Base-by-base conservation (phyloP, 2,797 vertebrate genomes). In the Coregonus sp. region DNA sequence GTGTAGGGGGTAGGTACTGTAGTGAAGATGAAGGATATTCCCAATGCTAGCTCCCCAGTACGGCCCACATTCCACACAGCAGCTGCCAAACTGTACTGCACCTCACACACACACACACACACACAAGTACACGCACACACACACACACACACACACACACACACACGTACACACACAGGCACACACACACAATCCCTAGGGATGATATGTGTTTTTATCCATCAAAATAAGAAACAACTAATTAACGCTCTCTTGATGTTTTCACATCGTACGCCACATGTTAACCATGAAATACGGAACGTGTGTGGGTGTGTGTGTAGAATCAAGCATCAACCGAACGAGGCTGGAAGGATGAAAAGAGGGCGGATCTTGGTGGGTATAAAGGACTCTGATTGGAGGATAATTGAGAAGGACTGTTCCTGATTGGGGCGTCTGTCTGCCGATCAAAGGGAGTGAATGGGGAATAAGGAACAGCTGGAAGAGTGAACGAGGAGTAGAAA, bases 61-160 rank as follows among this genome's bases (percentile, higher is more conserved):
- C 51, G 15, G 51, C 51, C 14, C 11, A 52, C 51, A 2, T 52
- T 61, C 16, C 12, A 61, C n/a, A 61, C 56, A 61, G 9, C 51
- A 52, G 14, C 51, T 52, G 51, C 51, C 51, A 52, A 52, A 16
- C 51, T 14, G 51, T 14, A 12, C 71, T 51, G 75, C 6, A n/a
- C 72, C 69, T 63, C 15, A 75, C 51, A 70, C 61, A 47, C 75
- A 71, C 75, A 76, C 70, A 50, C 70, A 50, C 25, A 25, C 25
- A 25, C 25, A 25, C 25, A 25, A 25, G 25, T 25, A 25, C 25
- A 25, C 25, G 25, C 25, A 25, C 25, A 25, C 25, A 25, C 25
- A 25, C 25, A 25, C 25, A 25, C 73, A 59, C 63, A 6, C 29
- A 40, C 52, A 61, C 3, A 25, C n/a, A 9, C n/a, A 63, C 61